These are phyloP conservation scores for Gallinago nigripennis DNA, from an alignment of 2,797 vertebrate genomes.

Conservation along the genomic window DNA sequence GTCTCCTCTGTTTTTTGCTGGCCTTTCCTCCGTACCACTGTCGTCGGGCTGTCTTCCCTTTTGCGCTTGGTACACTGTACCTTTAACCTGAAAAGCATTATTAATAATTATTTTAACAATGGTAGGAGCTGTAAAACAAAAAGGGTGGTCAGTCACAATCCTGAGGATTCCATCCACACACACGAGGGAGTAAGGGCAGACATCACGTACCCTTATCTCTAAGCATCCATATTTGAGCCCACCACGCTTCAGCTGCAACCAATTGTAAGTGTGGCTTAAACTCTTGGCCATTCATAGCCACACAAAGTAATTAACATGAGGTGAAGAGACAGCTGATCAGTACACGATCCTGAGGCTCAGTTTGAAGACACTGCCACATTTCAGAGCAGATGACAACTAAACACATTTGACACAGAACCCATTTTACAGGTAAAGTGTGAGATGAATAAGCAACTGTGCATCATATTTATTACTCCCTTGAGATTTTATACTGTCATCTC, in stretches of 20 bases:
- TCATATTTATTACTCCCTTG: not conserved
- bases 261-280: not conserved
- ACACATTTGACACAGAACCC: not conserved
- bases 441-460: not conserved
- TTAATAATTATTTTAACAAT: not conserved
- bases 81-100: slow-evolving; percentile 78
- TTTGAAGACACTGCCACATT: not conserved
- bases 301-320: not conserved
- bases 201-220: rapidly evolving
- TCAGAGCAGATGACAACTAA: not conserved
- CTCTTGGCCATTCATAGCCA: not conserved
- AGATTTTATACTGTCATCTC: not conserved
- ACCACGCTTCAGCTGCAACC: not conserved
- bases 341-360: not conserved
- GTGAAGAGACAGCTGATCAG: not conserved
- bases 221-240: not conserved
- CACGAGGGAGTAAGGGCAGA: not conserved
- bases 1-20: slow-evolving; percentile 87
- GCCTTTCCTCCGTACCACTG: slow-evolving; percentile 83
- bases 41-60: slow-evolving; percentile 87
- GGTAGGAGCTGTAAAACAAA: not conserved
- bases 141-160: not conserved
- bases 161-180: too few relatives aligned
- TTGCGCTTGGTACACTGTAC: slow-evolving; percentile 83
- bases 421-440: not conserved